phyloP scores from a whole-genome alignment of 2,113 vertebrate species.

The Oncorhynchus nerka region DNA sequence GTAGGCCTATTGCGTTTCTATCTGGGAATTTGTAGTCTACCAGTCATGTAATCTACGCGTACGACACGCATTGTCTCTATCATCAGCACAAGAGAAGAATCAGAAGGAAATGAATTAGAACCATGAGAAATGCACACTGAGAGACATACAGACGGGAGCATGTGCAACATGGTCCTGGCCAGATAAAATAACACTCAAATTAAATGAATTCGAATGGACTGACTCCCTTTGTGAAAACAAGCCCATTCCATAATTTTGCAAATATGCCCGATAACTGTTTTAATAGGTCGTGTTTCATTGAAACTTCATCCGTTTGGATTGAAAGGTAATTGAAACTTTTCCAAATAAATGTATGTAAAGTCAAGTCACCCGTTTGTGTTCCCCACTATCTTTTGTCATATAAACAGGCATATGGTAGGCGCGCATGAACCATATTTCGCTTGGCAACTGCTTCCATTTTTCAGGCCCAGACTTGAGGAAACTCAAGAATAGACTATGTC shows the following conservation, averaged over 20 bases:
- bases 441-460: slow-evolving; percentile 35
- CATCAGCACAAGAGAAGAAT: no score
- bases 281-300: slow-evolving; percentile 36
- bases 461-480: slow-evolving; percentile 15
- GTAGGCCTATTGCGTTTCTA: not conserved
- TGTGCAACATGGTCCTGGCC: not conserved
- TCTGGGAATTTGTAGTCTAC: not conserved
- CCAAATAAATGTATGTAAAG: slow-evolving; percentile 47
- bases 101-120: no score
- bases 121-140: slow-evolving; percentile 5
- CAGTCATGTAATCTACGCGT: not conserved
- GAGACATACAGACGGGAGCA: slow-evolving; percentile 16
- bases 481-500: slow-evolving; percentile 3
- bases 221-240: slow-evolving; percentile 14
- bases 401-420: slow-evolving; percentile 55
- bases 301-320: slow-evolving; percentile 43
- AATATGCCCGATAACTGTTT: slow-evolving; percentile 45
- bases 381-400: slow-evolving; percentile 54
- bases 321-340: slow-evolving; percentile 50
- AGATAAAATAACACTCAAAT: slow-evolving; percentile 11
- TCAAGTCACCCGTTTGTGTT: slow-evolving; percentile 57
- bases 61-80: not conserved
- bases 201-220: slow-evolving; percentile 15
- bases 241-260: slow-evolving; percentile 32
- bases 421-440: slow-evolving; percentile 31